Evolutionary conservation across 2,797 vertebrate species (phyloP).

Genomic region (Spondyliosoma cantharus): DNA sequence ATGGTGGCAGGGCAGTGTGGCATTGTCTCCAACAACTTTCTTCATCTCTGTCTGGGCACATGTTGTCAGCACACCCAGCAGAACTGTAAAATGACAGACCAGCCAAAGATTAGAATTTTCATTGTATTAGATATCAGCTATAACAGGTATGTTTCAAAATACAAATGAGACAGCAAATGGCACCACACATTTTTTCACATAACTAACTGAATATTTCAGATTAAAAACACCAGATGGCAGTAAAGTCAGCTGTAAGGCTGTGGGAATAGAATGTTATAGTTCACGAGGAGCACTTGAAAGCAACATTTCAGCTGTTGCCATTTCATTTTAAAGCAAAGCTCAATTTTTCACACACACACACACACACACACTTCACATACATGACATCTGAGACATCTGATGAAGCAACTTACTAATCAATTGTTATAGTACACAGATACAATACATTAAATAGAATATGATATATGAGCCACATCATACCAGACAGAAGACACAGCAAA

Average conservation of each 20-base stretch:
- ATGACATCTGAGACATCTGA: no score
- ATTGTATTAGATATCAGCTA: constrained; percentile 1
- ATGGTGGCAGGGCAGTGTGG: constrained; percentile 93
- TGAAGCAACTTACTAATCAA: no score
- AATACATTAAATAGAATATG: neutral
- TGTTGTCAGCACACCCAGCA: constrained; percentile 68
- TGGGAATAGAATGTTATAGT: neutral
- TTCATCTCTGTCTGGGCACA: constrained; percentile 90
- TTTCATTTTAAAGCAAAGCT: neutral
- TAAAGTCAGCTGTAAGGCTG: neutral
- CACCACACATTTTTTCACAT: neutral
- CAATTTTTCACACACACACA: no score
- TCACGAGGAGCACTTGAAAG: neutral
- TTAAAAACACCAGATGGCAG: neutral
- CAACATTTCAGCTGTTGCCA: neutral
- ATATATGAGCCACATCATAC: neutral
- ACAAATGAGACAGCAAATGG: neutral
- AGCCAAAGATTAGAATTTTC: neutral
- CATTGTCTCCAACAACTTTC: constrained; percentile 91
- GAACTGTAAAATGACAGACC: constrained; percentile 58
- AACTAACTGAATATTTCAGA: neutral
- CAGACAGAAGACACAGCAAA: neutral
- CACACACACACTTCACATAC: no score
- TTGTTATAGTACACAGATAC: neutral
- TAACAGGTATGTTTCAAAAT: neutral